Evolutionary conservation across 2,888 invertebrate genomes (phyloP), one percentile per base, ranked within the genome.

Genomic region (Diaperis boleti): DNA sequence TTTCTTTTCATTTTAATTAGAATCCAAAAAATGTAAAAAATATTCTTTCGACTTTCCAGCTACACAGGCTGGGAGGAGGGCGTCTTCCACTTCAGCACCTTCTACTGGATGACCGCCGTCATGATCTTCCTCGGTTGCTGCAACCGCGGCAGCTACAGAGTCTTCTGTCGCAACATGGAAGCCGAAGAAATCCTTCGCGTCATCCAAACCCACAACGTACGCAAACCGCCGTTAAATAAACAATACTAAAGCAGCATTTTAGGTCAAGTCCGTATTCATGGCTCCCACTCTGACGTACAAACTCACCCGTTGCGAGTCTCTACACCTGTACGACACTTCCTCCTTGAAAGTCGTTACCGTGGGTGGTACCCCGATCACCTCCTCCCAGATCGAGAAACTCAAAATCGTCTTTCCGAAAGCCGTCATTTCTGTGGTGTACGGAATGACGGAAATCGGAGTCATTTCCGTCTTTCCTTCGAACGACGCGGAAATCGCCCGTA

Each of bases 371-470:
- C 63, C 70, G 1, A 59, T 70, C 3, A 59, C 68, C 3, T 52
- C 42, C 1, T 52, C 62, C 5, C 71, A 70, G 45, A 52, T 73
- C 26, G 11, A 62, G 22, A 69, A 66, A 45, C 31, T 72, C 3
- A 17, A 2, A 57, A 71, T 33, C 33, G 56, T 37, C 17, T 79
- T 11, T 67, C 78, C 2, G 80, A 82, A 18, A 61, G 73, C 4
- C 77, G 74, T 78, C 20, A 76, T 82, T 0, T 11, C 68, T 0
- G 75, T 79, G 29, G 67, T 67, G 1, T 83, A 78, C 52, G 84
- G 83, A 1, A 79, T 82, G 78, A 82, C 80, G 17, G 83, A 83
- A 69, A 31, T 79, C 1, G 73, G 77, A 1, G 1, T 79, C 0
- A 75, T 67, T n/a, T 62, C 69, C 4, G 15, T 35, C 13, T 72